phyloP scores from a whole-genome alignment of 2,113 vertebrate genomes.

The Pantherophis guttatus region DNA sequence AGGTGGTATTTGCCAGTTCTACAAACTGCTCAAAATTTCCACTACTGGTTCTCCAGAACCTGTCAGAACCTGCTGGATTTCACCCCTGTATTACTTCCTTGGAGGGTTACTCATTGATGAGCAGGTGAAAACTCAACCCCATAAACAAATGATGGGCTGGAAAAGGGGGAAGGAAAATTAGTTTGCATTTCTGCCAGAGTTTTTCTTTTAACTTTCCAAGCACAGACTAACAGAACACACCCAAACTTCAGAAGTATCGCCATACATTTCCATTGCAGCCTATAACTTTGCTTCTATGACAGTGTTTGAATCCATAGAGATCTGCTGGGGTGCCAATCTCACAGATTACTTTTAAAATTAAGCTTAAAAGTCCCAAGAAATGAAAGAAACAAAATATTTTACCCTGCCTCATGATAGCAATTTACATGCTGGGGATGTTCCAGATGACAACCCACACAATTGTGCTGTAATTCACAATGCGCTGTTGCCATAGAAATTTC shows the following conservation, averaged over 20 bases:
- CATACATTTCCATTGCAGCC: background rate
- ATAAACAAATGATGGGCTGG: background rate
- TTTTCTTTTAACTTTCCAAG: background rate
- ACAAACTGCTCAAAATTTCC: too few species aligned
- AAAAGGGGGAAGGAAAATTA: background rate
- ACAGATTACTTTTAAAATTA: background rate
- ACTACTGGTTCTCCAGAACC: too few species aligned
- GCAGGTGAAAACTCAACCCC: background rate
- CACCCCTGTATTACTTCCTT: background rate
- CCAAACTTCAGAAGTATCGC: background rate
- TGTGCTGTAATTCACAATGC: conserved; percentile 29
- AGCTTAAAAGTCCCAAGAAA: background rate
- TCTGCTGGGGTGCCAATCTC: background rate
- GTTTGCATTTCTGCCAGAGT: background rate
- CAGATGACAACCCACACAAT: conserved; percentile 28
- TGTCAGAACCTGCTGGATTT: too few species aligned
- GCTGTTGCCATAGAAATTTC: conserved; percentile 51
- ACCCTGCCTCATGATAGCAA: conserved; percentile 6
- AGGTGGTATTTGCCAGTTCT: too few species aligned
- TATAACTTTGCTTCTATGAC: background rate
- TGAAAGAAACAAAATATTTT: conserved; percentile 7
- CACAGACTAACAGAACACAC: background rate
- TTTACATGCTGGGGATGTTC: background rate
- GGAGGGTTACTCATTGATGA: background rate
- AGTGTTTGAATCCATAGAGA: background rate